phyloP scores from a whole-genome alignment of 35 echinoderm and acorn worm genomes.

The Ptychodera flava region DNA sequence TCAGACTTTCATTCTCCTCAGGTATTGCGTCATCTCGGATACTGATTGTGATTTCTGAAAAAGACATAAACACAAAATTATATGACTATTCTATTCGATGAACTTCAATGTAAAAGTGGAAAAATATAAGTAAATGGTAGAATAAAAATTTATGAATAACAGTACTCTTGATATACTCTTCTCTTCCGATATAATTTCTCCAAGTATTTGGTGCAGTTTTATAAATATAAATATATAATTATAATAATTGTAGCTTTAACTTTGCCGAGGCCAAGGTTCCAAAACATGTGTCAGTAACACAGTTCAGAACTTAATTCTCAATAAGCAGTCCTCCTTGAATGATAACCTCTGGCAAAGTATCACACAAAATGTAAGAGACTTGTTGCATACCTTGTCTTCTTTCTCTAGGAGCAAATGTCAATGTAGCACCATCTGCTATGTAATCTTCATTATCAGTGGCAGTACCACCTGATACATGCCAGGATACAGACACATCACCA shows the following conservation, averaged over 20 bases:
- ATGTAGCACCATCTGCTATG: constrained; percentile 80
- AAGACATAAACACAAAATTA: not conserved
- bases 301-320: too few species aligned
- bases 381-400: constrained; percentile 94
- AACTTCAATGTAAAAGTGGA: too few species aligned
- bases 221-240: not conserved
- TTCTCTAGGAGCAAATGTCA: constrained; percentile 77
- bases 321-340: too few species aligned
- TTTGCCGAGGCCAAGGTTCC: too few species aligned
- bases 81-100: too few species aligned
- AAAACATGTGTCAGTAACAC: too few species aligned
- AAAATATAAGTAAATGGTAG: too few species aligned
- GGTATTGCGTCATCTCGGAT: constrained; percentile 78
- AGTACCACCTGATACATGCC: constrained; percentile 57
- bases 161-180: too few species aligned
- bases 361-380: too few species aligned
- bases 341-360: too few species aligned
- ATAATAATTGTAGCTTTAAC: not conserved
- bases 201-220: not conserved
- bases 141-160: too few species aligned
- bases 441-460: constrained; percentile 62
- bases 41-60: constrained; percentile 78
- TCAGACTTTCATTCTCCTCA: constrained; percentile 66
- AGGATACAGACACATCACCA: constrained; percentile 83
- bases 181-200: not conserved